phyloP scores from a whole-genome alignment of 2,113 vertebrate genomes.

The Phalacrocorax brasilianus region DNA sequence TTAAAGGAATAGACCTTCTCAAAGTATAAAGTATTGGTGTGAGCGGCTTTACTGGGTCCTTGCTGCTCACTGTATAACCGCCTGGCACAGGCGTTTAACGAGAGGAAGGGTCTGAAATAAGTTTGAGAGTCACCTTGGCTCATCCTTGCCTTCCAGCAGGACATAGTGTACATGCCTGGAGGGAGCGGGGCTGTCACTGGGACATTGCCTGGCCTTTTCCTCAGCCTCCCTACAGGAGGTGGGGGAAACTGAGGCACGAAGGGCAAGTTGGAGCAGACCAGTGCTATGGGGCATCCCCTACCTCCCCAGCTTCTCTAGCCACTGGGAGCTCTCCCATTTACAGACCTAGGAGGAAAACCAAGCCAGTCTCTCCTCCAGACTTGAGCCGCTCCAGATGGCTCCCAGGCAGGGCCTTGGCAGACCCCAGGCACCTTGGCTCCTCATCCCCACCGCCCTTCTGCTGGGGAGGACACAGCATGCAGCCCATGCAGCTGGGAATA shows the following conservation, averaged over 20 bases:
- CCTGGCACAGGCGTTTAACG: background rate
- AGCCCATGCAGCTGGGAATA: background rate
- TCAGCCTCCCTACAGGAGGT: background rate
- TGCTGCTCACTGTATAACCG: background rate
- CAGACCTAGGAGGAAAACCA: background rate
- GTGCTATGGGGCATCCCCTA: background rate
- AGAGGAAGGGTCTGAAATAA: background rate
- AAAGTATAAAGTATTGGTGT: constrained; percentile 15
- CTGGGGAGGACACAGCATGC: background rate
- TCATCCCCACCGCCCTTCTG: background rate
- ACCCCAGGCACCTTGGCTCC: accelerated
- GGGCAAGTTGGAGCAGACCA: background rate
- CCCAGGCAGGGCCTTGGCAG: background rate
- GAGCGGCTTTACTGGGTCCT: background rate
- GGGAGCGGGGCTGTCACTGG: background rate
- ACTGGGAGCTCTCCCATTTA: background rate
- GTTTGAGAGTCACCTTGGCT: constrained; percentile 37
- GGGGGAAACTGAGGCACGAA: background rate
- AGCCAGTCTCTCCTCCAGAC: background rate
- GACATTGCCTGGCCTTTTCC: background rate
- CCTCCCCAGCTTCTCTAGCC: background rate
- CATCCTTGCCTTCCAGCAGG: constrained; percentile 5
- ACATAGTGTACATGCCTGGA: background rate
- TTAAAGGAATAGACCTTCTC: constrained; percentile 48
- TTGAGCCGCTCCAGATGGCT: background rate